Evolutionary conservation across 2,113 vertebrate genomes (phyloP).

Genomic region (Danionella cerebrum): DNA sequence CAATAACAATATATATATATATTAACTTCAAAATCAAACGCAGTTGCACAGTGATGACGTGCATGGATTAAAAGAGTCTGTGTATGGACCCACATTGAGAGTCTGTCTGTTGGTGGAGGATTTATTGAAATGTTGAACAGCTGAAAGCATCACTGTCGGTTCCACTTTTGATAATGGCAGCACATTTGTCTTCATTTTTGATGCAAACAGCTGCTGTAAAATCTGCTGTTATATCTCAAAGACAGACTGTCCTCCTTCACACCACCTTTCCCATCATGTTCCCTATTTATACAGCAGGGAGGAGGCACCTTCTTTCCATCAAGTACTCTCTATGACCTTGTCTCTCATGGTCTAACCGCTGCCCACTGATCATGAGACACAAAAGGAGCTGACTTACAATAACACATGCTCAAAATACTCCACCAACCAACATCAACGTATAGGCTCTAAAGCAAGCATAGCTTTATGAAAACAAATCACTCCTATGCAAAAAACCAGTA

Average conservation of each 20-base stretch:
- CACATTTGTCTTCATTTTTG: not conserved
- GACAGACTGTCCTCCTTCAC: slow-evolving; percentile 25
- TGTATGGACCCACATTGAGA: not conserved
- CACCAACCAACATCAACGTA: not conserved
- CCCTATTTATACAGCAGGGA: slow-evolving; percentile 29
- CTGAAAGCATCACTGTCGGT: not conserved
- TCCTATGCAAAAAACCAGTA: too few species aligned
- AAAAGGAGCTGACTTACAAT: not conserved
- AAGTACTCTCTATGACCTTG: slow-evolving; percentile 42
- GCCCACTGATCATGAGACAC: not conserved
- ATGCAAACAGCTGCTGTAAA: slow-evolving; percentile 28
- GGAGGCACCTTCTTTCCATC: slow-evolving; percentile 51
- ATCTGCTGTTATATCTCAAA: slow-evolving; percentile 32
- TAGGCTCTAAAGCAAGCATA: too few species aligned
- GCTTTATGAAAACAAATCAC: too few species aligned
- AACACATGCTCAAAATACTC: not conserved
- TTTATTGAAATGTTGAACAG: not conserved
- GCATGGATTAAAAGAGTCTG: too few species aligned
- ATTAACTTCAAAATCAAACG: too few species aligned
- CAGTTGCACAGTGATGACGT: too few species aligned
- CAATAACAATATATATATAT: too few species aligned
- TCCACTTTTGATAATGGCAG: not conserved
- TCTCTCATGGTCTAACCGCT: slow-evolving; percentile 29
- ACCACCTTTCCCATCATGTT: slow-evolving; percentile 24
- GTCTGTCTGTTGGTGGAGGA: not conserved